Evolutionary conservation across 2,113 vertebrate species (phyloP).

Genomic region (Zeus faber): DNA sequence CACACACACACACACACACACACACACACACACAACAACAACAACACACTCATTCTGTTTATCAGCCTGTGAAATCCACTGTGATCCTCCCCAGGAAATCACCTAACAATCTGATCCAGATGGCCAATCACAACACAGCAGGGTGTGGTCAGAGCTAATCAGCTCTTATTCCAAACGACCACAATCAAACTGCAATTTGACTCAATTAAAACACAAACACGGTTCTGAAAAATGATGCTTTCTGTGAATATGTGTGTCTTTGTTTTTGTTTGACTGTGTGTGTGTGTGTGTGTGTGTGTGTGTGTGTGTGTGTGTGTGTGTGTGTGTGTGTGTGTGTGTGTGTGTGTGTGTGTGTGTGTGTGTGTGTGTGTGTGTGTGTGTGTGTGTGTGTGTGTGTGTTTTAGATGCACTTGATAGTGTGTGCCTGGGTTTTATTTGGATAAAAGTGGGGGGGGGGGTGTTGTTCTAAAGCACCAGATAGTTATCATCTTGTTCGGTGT

Average conservation of each 20-base stretch:
- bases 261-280: neutral
- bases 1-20: constrained; percentile 4
- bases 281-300: constrained; percentile 10
- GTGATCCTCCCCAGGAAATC: constrained; percentile 43
- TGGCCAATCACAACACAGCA: constrained; percentile 56
- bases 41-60: constrained; percentile 23
- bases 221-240: constrained; percentile 55
- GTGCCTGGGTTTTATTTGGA: constrained; percentile 56
- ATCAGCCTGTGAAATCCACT: constrained; percentile 56
- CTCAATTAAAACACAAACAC: constrained; percentile 51
- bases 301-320: constrained; percentile 31
- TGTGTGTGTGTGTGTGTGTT: constrained; percentile 28
- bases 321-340: constrained; percentile 10
- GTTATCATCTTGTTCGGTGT: constrained; percentile 35
- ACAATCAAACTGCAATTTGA: constrained; percentile 60
- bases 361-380: constrained; percentile 9
- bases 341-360: constrained; percentile 1
- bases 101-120: constrained; percentile 46
- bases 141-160: constrained; percentile 40
- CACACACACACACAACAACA: neutral
- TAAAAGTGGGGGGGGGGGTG: constrained; percentile 43
- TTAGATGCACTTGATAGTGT: constrained; percentile 56
- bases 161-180: constrained; percentile 33
- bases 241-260: neutral
- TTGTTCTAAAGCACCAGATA: constrained; percentile 57